Evolutionary conservation across 2,888 invertebrate genomes (phyloP).

Genomic region (Salpingus planirostris): DNA sequence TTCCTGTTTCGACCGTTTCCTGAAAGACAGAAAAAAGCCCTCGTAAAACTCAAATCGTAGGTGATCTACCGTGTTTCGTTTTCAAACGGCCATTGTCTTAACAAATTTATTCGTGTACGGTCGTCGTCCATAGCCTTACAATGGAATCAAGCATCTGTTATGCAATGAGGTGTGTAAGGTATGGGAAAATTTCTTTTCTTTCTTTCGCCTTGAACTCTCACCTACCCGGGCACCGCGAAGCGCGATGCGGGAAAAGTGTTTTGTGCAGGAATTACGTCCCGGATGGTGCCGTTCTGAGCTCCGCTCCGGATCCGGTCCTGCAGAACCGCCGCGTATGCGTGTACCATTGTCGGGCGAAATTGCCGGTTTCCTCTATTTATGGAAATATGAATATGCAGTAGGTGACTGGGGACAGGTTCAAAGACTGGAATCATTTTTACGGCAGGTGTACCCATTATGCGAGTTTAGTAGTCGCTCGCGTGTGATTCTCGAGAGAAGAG

Average conservation of each 20-base stretch:
- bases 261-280: no score
- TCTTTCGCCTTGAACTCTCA: slow-evolving; percentile 17
- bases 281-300: slow-evolving; percentile 6
- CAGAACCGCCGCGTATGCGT: slow-evolving; percentile 4
- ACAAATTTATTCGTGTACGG: no score
- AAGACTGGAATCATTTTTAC: slow-evolving; percentile 10
- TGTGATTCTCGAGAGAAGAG: no score
- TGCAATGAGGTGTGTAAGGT: slow-evolving; percentile 14
- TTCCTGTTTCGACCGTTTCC: no score
- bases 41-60: no score
- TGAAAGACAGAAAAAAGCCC: no score
- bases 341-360: slow-evolving; percentile 11
- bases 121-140: slow-evolving; percentile 5
- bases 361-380: slow-evolving; percentile 14
- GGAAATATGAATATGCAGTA: slow-evolving; percentile 14
- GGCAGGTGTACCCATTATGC: slow-evolving; percentile 6
- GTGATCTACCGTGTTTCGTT: no score
- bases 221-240: slow-evolving; percentile 5
- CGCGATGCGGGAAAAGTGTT: slow-evolving; percentile 7
- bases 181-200: slow-evolving; percentile 15
- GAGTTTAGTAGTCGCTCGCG: slow-evolving; percentile 3
- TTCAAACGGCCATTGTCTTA: no score
- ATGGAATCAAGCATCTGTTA: slow-evolving; percentile 11
- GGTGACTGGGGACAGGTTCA: slow-evolving; percentile 11
- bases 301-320: slow-evolving; percentile 8